A percentile compares a stretch with the other conserved stretches of the same genome.
Evolutionary conservation across 2,113 vertebrate genomes (phyloP).

Genomic region (Pituophis catenifer): DNA sequence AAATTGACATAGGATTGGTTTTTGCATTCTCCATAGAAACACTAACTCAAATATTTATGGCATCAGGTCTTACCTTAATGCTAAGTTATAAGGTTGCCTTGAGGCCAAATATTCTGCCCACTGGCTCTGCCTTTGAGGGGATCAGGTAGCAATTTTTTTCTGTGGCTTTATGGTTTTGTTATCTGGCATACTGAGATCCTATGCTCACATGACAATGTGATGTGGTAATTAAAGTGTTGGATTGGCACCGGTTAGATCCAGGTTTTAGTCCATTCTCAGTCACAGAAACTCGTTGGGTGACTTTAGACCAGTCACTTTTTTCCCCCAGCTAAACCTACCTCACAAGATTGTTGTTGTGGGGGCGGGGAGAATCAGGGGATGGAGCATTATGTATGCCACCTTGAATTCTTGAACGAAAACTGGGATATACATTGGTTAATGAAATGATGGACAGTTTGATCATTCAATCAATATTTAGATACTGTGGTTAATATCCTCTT

Average conservation of each 20-base stretch:
- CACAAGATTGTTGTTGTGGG: not conserved
- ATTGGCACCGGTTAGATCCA: not conserved
- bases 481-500: not conserved
- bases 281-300: not conserved
- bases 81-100: not conserved
- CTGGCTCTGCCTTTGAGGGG: not conserved
- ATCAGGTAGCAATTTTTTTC: not conserved
- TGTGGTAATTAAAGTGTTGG: not conserved
- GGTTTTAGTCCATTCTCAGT: not conserved
- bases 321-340: not conserved
- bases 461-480: not conserved
- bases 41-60: not conserved
- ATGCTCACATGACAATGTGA: not conserved
- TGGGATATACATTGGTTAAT: not conserved
- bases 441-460: not conserved
- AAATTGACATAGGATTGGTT: not conserved
- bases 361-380: not conserved
- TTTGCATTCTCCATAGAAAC: not conserved
- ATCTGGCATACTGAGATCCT: not conserved
- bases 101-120: not conserved
- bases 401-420: not conserved
- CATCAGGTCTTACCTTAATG: not conserved
- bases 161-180: not conserved
- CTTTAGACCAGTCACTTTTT: not conserved
- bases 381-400: not conserved